Percentiles rank a stretch among this genome's conserved stretches.
These are phyloP conservation scores for Chiloscyllium punctatum DNA, from an alignment of 2,797 vertebrate species.

Conservation along the genomic window DNA sequence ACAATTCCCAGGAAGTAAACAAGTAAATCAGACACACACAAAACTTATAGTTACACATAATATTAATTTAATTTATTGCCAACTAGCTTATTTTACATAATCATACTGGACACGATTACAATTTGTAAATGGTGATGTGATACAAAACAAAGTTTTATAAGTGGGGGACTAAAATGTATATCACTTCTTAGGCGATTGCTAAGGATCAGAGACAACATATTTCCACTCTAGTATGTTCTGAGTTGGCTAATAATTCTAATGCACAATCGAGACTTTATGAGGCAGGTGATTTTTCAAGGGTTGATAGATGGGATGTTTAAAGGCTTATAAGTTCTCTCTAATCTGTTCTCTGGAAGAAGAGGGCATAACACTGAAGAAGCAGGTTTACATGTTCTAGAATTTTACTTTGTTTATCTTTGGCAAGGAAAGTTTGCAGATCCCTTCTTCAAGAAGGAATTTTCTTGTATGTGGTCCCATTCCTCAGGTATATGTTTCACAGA, in stretches of 20 bases:
- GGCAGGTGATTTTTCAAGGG: no score
- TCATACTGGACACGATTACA: background rate
- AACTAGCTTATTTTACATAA: background rate
- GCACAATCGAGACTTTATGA: no score
- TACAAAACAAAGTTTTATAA: background rate
- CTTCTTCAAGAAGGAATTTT: background rate
- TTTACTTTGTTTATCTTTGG: background rate
- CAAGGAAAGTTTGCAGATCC: background rate
- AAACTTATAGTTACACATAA: no score
- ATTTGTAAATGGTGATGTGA: background rate
- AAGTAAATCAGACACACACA: no score
- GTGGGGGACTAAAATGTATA: background rate
- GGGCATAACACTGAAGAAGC: background rate
- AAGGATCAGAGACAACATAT: no score
- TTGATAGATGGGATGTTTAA: no score
- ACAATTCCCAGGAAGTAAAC: no score
- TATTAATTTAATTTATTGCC: background rate
- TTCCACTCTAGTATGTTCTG: no score
- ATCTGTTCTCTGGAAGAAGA: background rate
- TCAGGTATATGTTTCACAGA: background rate
- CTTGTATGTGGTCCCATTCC: background rate
- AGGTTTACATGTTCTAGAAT: background rate
- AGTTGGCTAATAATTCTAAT: no score
- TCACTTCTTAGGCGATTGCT: no score
- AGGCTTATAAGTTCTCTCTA: no score